Evolutionary conservation across 2,888 invertebrate genomes (phyloP).

Genomic region (Panopea generosa): DNA sequence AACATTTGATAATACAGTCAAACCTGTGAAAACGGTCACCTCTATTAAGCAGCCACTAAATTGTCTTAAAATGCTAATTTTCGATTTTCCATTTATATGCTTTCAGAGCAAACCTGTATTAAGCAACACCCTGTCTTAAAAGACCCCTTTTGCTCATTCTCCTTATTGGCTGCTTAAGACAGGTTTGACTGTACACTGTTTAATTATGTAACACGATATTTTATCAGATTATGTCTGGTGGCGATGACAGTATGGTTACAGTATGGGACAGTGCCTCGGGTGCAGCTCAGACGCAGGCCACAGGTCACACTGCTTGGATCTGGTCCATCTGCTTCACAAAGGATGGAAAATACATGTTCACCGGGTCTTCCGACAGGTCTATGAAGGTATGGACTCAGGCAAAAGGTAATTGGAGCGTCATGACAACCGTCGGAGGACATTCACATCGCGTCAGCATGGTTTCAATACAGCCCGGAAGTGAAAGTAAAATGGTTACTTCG

Average conservation of each 20-base stretch:
- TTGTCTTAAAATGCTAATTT: no score
- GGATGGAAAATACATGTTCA: slow-evolving; percentile 71
- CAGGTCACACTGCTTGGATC: slow-evolving; percentile 51
- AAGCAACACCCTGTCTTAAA: no score
- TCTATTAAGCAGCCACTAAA: no score
- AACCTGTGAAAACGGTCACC: no score
- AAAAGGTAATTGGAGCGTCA: slow-evolving; percentile 28
- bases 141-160: no score
- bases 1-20: no score
- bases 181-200: no score
- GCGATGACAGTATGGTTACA: slow-evolving; percentile 42
- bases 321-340: slow-evolving; percentile 69
- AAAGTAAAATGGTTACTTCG: slow-evolving; percentile 53
- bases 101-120: no score
- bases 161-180: no score
- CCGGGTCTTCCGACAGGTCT: slow-evolving; percentile 67
- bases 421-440: slow-evolving; percentile 57
- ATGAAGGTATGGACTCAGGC: slow-evolving; percentile 51
- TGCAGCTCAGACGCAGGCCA: background rate
- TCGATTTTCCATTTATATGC: no score
- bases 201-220: no score
- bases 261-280: slow-evolving; percentile 44
- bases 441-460: slow-evolving; percentile 57
- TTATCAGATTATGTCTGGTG: slow-evolving; percentile 37
- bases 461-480: slow-evolving; percentile 29